A percentile compares a stretch with the other conserved stretches of the same genome.
These are phyloP conservation scores for Diadumene lineata DNA, from an alignment of 92 coral and sea anemone genomes.

Conservation along the genomic window DNA sequence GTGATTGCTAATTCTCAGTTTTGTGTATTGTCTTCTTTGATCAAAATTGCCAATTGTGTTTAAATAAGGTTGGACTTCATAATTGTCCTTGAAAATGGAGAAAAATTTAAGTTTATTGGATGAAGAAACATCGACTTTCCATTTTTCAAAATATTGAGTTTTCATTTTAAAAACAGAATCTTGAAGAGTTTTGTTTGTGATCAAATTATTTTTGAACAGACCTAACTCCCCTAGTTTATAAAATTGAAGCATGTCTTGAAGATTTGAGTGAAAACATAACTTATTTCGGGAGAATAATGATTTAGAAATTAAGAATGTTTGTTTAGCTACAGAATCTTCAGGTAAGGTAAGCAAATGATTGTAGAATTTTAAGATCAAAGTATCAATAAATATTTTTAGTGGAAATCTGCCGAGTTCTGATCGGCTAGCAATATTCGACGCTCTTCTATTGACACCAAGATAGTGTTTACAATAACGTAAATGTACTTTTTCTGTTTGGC, in stretches of 20 bases:
- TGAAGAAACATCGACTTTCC: no score
- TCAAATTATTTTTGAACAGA: no score
- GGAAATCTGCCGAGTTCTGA: background rate
- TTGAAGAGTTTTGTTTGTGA: no score
- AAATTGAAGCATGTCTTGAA: background rate
- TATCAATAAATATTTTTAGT: background rate
- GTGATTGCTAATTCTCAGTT: no score
- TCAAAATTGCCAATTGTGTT: no score
- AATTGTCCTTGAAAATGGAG: no score
- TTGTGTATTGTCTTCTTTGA: no score
- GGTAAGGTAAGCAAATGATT: background rate
- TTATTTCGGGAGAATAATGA: background rate
- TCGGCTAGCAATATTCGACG: background rate
- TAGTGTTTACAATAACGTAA: background rate
- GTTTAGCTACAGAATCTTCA: slow-evolving; percentile 1
- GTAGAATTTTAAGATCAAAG: background rate
- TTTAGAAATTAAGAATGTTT: background rate
- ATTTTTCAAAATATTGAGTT: no score
- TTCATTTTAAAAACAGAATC: no score
- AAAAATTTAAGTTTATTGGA: no score
- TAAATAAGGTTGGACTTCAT: no score
- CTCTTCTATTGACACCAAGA: background rate
- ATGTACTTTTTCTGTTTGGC: slow-evolving; percentile 3
- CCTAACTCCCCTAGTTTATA: background rate
- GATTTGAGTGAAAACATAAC: background rate